Percentiles rank a stretch among this genome's conserved stretches.
phyloP scores from a whole-genome alignment of 2,797 vertebrate species.

The Labeo calbasu region DNA sequence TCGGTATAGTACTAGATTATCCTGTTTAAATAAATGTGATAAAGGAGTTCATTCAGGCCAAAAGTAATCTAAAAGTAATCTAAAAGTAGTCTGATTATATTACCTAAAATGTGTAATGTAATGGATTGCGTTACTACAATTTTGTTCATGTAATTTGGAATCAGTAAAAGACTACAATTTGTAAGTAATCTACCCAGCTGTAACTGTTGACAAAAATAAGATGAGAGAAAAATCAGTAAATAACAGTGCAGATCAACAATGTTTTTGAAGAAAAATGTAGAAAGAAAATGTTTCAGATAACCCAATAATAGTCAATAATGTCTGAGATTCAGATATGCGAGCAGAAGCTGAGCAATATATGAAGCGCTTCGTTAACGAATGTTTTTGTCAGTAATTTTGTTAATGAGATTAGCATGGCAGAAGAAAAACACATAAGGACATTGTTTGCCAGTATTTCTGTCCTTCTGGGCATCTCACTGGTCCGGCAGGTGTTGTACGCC shows the following conservation, averaged over 20 bases:
- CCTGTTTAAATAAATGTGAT: too few relatives aligned
- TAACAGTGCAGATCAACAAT: too few relatives aligned
- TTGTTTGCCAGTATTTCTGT: conserved; percentile 33
- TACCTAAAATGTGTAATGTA: too few relatives aligned
- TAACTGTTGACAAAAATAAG: neutral
- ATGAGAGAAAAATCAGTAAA: neutral
- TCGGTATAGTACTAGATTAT: too few relatives aligned
- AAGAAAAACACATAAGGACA: conserved; percentile 7
- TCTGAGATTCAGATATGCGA: neutral
- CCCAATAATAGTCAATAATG: neutral
- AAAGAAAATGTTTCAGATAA: neutral
- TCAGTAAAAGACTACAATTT: too few relatives aligned
- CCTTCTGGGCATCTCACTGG: conserved; percentile 38
- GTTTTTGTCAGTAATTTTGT: neutral
- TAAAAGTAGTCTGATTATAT: too few relatives aligned
- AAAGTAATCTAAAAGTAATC: too few relatives aligned
- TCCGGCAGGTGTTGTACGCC: conserved; percentile 62
- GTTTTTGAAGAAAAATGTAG: neutral
- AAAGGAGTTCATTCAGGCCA: too few relatives aligned
- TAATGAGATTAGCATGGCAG: neutral
- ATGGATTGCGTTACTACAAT: too few relatives aligned
- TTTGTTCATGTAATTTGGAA: too few relatives aligned
- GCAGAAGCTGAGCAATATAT: neutral
- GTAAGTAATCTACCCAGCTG: too few relatives aligned
- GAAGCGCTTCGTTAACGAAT: neutral